Evolutionary conservation across 2,113 vertebrate species (phyloP), one percentile per base, ranked within the genome.

Genomic region (Empidonax alnorum): DNA sequence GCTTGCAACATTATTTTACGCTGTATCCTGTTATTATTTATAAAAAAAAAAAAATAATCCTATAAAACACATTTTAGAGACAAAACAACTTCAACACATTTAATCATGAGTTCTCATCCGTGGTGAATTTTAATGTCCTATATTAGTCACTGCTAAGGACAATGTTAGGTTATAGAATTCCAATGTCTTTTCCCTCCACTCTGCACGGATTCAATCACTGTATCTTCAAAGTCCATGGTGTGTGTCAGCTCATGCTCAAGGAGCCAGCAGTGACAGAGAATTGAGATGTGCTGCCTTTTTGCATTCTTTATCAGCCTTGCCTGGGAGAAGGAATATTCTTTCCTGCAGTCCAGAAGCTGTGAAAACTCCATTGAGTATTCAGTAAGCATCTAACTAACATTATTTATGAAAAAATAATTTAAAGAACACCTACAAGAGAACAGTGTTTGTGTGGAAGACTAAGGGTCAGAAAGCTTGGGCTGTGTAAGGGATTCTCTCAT

Each of bases 371-470:
- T 0, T 94, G 58, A 59, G 42, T 77, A 87, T 92, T 95, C 92
- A 80, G 44, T 22, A 85, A 61, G 37, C 35, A 87, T 92, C 49
- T 87, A 84, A 75, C 82, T 81, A 87, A 84, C 35, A 42, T 82
- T 92, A 92, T 83, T 91, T 95, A 94, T 82, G 69, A 87, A 95
- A 91, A 94, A 92, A 92, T 35, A 82, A 82, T 71, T 78, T 46
- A 72, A 73, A 84, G 84, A 68, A 49, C 44, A 31, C 47, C 61
- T 92, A n/a, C 21, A 63, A 86, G 61, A 92, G 30, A 49, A 35
- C 10, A 28, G 31, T 20, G 52, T 71, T 89, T 42, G 63, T 37
- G 13, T 20, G 39, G 44, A 83, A 74, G 41, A 28, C 18, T 44
- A 39, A 83, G 37, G 61, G 52, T 90, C 85, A 90, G 73, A 78